phyloP scores from a whole-genome alignment of 1,140 invertebrate species.

The Lethrus apterus region DNA sequence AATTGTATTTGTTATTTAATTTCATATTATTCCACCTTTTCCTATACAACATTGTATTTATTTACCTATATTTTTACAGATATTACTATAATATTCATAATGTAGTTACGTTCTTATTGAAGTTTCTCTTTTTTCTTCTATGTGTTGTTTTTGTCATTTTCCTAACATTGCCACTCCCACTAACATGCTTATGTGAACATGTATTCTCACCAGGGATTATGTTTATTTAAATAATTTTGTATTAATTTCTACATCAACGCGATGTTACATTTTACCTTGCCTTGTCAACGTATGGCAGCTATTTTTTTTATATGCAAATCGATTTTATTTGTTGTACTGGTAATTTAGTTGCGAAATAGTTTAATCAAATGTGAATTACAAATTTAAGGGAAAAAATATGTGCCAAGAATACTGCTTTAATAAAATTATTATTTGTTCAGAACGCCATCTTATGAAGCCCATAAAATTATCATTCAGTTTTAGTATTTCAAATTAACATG shows the following conservation, averaged over 20 bases:
- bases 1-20: not conserved
- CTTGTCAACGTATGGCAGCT: not conserved
- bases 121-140: slow-evolving; percentile 7
- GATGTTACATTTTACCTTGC: slow-evolving; percentile 4
- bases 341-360: slow-evolving; percentile 3
- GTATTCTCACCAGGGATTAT: slow-evolving; percentile 9
- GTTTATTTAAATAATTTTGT: slow-evolving; percentile 14
- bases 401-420: too few relatives aligned
- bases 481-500: too few relatives aligned
- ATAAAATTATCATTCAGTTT: too few relatives aligned
- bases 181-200: slow-evolving; percentile 1
- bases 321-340: slow-evolving; percentile 5
- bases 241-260: too few relatives aligned
- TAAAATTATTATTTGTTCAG: too few relatives aligned
- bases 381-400: too few relatives aligned
- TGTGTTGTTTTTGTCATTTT: slow-evolving; percentile 7
- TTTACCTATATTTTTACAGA: not conserved
- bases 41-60: not conserved
- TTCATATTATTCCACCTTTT: not conserved
- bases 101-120: slow-evolving; percentile 5
- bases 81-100: slow-evolving; percentile 10
- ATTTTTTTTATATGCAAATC: slow-evolving; percentile 10
- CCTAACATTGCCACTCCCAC: slow-evolving; percentile 7
- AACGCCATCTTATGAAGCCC: too few relatives aligned
- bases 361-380: too few relatives aligned